Percentiles rank a stretch among this genome's conserved stretches.
These are phyloP conservation scores for Morone saxatilis DNA, from an alignment of 2,113 vertebrate genomes.

Conservation along the genomic window DNA sequence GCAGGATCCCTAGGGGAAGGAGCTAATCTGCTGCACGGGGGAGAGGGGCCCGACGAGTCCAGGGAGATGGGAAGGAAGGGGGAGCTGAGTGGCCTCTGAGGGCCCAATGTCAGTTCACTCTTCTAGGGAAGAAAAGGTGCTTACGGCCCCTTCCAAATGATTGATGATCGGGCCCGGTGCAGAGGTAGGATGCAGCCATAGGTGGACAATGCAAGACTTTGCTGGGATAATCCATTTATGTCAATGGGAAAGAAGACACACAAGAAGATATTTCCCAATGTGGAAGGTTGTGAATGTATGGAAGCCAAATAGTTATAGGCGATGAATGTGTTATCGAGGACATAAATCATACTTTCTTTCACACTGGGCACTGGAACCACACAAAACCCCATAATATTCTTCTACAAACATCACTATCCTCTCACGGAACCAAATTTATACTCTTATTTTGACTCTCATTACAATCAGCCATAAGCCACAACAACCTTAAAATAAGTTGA, in stretches of 20 bases:
- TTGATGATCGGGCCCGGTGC: conserved; percentile 55
- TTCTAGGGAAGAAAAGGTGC: conserved; percentile 60
- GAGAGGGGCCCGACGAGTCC: background rate
- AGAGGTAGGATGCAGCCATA: conserved; percentile 42
- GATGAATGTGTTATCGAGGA: conserved; percentile 50
- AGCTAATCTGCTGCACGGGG: background rate
- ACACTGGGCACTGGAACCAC: background rate
- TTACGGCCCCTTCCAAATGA: conserved; percentile 64
- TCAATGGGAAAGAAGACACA: conserved; percentile 41
- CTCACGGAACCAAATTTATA: too few species aligned
- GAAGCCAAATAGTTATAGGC: conserved; percentile 47
- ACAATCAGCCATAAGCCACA: background rate
- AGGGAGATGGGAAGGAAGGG: background rate
- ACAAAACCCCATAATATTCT: background rate
- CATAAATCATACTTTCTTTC: conserved; percentile 55
- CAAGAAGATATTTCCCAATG: background rate
- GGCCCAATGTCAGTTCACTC: conserved; percentile 45
- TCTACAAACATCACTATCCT: too few species aligned
- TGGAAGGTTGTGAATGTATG: conserved; percentile 37
- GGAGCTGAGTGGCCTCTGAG: conserved; percentile 26
- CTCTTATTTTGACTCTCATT: background rate
- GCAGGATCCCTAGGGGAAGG: background rate
- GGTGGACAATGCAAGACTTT: conserved; percentile 42
- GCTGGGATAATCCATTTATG: conserved; percentile 56
- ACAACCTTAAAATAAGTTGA: background rate